These are phyloP conservation scores for Maconellicoccus hirsutus DNA, from an alignment of 1,140 invertebrate genomes.

Conservation along the genomic window DNA sequence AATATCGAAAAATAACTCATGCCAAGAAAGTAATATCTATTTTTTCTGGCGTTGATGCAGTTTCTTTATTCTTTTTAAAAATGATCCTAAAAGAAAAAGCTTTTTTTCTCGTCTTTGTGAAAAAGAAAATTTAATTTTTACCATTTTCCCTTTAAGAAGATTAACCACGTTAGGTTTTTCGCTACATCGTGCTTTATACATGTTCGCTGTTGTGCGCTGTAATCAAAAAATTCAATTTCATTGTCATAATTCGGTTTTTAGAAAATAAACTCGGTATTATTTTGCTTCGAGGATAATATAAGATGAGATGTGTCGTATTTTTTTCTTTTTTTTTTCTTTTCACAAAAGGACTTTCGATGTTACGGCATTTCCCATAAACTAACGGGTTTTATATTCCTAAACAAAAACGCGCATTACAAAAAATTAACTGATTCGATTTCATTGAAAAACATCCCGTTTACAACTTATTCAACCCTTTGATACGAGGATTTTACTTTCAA, in stretches of 20 bases:
- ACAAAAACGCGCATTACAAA: too few relatives aligned
- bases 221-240: slow-evolving; percentile 10
- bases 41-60: slow-evolving; percentile 1
- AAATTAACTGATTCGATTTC: too few relatives aligned
- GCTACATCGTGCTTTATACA: background rate
- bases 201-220: background rate
- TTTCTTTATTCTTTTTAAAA: background rate
- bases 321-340: too few relatives aligned
- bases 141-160: slow-evolving; percentile 3
- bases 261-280: background rate
- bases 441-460: background rate
- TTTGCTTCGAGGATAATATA: background rate
- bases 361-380: too few relatives aligned
- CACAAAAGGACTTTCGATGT: too few relatives aligned
- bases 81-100: slow-evolving; percentile 1
- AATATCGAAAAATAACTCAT: slow-evolving; percentile 6
- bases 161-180: background rate
- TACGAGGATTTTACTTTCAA: background rate
- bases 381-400: too few relatives aligned
- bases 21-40: slow-evolving; percentile 2
- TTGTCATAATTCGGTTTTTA: background rate
- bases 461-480: background rate
- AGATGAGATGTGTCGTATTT: too few relatives aligned
- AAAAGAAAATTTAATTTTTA: slow-evolving; percentile 6
- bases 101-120: background rate